Evolutionary conservation across 2,888 invertebrate species (phyloP), one percentile per base, ranked within the genome.

Genomic region (Sinodicranocentrus sp.): DNA sequence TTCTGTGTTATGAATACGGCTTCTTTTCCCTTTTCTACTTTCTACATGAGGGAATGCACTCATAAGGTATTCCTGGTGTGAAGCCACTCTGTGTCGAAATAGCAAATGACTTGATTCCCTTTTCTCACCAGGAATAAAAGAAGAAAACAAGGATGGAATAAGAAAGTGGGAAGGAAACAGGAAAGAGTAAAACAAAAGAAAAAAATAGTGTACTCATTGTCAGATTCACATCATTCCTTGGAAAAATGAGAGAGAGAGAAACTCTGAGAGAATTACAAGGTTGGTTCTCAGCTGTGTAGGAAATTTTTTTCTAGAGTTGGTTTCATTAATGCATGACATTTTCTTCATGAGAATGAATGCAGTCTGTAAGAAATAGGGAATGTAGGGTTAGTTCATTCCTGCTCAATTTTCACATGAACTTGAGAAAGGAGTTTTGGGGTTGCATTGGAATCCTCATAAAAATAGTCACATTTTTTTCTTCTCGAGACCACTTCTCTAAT

Each of bases 61-160:
- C 63, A 63, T 63, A 63, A 44, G 44, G 44, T 44, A 67, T 67
- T 67, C 67, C 44, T 67, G 1, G 67, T 67, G 67, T 67, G 67
- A 67, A 67, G 23, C 67, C 43, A 67, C 44, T 67, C 67, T 43
- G 44, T 23, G 21, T 44, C 43, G 67, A 44, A 44, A 39, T 15
- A 44, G 67, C 67, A 67, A 67, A 67, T 67, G 67, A 67, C 67
- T 67, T 67, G 67, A 67, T 67, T 67, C 67, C 44, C 28, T 39
- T 44, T 67, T 44, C 44, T 44, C 44, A 39, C 67, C 44, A 67
- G 67, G 44, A 44, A 33, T 28, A 63, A 63, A 63, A 19, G 8
- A 63, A 6, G 33, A 63, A 63, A 33, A 44, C 43, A 67, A 44
- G 67, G 43, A 39, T 28, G 44, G 63, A 63, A 63, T 63, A 28